phyloP scores from a whole-genome alignment of 2,888 invertebrate genomes.

The Cephalotes varians region DNA sequence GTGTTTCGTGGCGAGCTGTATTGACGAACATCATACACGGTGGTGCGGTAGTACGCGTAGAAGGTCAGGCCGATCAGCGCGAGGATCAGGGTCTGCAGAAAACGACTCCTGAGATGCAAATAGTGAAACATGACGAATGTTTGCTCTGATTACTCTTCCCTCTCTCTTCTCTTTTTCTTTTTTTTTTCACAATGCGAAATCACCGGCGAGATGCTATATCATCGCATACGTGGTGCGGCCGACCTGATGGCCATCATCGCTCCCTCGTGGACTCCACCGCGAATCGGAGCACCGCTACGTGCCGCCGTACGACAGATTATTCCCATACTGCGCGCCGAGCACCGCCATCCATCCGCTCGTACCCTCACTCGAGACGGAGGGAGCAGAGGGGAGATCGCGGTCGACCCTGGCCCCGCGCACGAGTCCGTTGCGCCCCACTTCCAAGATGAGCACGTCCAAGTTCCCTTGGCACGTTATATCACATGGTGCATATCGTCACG shows the following conservation, averaged over 20 bases:
- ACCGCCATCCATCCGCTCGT: constrained; percentile 2
- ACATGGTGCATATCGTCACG: background rate
- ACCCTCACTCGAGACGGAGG: background rate
- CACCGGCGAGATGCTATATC: constrained; percentile 7
- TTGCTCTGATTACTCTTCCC: constrained; percentile 25
- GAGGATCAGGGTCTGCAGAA: constrained; percentile 80
- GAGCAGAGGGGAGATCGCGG: background rate
- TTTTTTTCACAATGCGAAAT: background rate
- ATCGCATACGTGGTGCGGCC: constrained; percentile 4
- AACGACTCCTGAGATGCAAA: constrained; percentile 81
- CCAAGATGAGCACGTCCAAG: constrained; percentile 8
- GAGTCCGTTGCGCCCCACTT: constrained; percentile 4
- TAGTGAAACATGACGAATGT: constrained; percentile 74
- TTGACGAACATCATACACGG: constrained; percentile 77
- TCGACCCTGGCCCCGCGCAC: constrained; percentile 11
- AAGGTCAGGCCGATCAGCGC: constrained; percentile 81
- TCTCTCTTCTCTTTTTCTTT: background rate
- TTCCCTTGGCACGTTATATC: background rate
- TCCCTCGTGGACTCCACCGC: constrained; percentile 30
- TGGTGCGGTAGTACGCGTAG: constrained; percentile 82
- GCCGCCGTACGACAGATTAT: constrained; percentile 48
- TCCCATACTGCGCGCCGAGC: constrained; percentile 64
- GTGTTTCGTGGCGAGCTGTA: constrained; percentile 70
- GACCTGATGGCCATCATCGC: constrained; percentile 47
- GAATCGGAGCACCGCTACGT: constrained; percentile 17